phyloP scores from a whole-genome alignment of 2,113 vertebrate genomes.

The Dipodomys spectabilis region DNA sequence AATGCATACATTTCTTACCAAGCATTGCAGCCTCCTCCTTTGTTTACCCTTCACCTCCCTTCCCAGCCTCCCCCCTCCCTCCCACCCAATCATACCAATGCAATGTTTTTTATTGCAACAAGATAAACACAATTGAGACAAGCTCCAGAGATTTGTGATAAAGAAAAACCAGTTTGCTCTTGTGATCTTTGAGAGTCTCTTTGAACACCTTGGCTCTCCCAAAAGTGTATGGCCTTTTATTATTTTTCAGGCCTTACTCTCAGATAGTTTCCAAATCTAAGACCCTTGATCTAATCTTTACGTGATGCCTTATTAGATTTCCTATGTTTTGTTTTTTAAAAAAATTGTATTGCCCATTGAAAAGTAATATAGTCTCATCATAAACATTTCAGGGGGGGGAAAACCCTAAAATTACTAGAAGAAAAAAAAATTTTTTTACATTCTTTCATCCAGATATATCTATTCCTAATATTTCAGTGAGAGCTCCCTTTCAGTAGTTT shows the following conservation, averaged over 20 bases:
- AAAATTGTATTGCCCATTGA: not conserved
- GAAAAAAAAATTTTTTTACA: not conserved
- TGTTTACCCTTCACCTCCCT: no score
- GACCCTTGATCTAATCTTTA: conserved; percentile 6
- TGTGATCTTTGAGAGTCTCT: not conserved
- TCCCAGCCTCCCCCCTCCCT: no score
- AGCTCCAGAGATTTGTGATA: not conserved
- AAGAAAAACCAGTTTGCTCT: not conserved
- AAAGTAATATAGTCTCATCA: not conserved
- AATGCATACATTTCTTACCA: no score
- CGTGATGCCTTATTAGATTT: not conserved
- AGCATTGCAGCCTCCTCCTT: no score
- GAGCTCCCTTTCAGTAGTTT: not conserved
- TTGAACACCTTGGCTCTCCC: not conserved
- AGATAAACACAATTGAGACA: not conserved
- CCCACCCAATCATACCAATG: no score
- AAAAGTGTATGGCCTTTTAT: not conserved
- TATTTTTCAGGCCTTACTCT: not conserved
- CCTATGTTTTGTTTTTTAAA: not conserved
- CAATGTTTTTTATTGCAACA: not conserved
- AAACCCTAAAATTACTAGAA: conserved; percentile 31
- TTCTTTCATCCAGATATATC: not conserved
- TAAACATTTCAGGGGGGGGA: conserved; percentile 7
- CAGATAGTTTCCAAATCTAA: not conserved
- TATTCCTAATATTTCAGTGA: not conserved